A percentile compares a stretch with the other conserved stretches of the same genome.
Conservation (phyloP, 2,113 vertebrate genomes). For the Isichthys henryi region DNA sequence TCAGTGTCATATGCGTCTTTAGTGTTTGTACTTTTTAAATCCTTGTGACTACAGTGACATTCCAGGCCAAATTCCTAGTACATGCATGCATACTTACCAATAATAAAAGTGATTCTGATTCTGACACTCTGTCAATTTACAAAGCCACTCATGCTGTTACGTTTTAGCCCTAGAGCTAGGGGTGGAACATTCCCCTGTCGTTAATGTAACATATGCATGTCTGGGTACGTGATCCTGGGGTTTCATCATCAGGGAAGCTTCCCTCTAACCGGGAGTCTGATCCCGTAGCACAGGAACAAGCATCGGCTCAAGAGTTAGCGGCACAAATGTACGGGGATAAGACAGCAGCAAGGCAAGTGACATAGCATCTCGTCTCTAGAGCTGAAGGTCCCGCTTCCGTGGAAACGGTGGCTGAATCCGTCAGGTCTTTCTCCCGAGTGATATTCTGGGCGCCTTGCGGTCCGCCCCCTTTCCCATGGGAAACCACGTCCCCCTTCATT, state of each 20-base stretch:
- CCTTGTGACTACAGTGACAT: not conserved
- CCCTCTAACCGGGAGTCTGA: not conserved
- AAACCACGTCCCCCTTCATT: slow-evolving; percentile 31
- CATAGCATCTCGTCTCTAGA: not conserved
- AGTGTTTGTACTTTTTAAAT: not conserved
- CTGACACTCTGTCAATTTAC: not conserved
- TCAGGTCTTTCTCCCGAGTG: slow-evolving; percentile 47
- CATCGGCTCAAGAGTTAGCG: not conserved
- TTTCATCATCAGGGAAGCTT: not conserved
- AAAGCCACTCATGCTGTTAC: not conserved
- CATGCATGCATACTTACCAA: not conserved
- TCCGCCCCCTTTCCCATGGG: slow-evolving; percentile 44
- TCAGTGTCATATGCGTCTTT: not conserved
- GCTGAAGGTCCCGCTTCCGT: not conserved
- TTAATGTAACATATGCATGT: not conserved
- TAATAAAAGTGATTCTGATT: not conserved
- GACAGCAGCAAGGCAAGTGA: not conserved
- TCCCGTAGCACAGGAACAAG: not conserved
- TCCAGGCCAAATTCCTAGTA: not conserved
- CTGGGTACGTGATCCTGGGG: not conserved
- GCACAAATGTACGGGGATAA: not conserved
- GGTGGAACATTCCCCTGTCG: no score
- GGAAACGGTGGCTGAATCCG: slow-evolving; percentile 33
- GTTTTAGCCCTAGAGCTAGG: not conserved
- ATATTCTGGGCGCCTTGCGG: slow-evolving; percentile 43